Base-by-base conservation (phyloP, 1,140 invertebrate genomes). In the Penaeus vannamei region DNA sequence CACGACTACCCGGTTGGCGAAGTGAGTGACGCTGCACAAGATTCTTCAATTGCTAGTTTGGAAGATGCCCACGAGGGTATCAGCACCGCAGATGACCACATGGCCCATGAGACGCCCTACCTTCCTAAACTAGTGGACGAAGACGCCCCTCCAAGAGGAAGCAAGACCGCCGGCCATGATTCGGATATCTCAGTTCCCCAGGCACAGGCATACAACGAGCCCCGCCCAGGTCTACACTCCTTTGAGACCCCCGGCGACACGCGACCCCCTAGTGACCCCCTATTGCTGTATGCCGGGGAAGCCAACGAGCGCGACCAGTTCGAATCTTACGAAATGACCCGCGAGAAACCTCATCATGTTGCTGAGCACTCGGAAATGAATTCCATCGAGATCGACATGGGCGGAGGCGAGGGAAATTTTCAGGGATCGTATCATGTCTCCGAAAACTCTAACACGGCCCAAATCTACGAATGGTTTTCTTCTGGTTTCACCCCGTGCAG, bases 401-500 rank as follows among this genome's bases (percentile, higher is more conserved):
- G 69, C 2, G 69, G 85, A 32, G 80, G 69, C 19, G 81, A 86
- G 46, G 79, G 66, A 17, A 81, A 87, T 32, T 90, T 84, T 62
- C 66, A 79, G 53, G 81, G 80, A 17, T 84, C 66, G 29, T 86
- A 86, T 26, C 85, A 72, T 22, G 60, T 87, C 26, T 42, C 66
- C 1, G 82, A 89, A 4, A 83, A 79, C 3, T 84, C 72, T 22
- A n/a, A 77, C 22, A 26, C 12, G 23, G 66, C 64, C 46, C 60
- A 87, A 19, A 84, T 59, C 29, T 94, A 93, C 88, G 92, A 92
- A 19, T 95, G 94, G 94, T 92, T 93, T 79, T 92, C 93, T 17
- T 92, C 92, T n/a, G 94, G 94, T 19, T 94, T 94, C 92, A 98
- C 97, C 1, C 96, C 96, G 88, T 99, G 98, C 94, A 98, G 97